Base-by-base conservation (phyloP, 2,797 vertebrate genomes). In the Lepilemur septentrionalis region DNA sequence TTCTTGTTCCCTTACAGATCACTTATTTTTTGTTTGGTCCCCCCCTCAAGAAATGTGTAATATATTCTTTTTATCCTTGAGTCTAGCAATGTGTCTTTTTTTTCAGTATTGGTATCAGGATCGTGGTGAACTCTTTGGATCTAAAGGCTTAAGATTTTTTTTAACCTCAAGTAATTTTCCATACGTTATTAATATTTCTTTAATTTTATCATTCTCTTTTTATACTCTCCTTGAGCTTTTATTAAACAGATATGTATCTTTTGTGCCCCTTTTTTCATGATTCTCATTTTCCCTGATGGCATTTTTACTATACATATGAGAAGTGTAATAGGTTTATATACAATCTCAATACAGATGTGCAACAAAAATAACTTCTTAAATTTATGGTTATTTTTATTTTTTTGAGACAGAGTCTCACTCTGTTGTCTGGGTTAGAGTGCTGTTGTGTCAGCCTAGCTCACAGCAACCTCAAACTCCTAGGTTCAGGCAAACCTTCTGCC, bases 291-390 rank as follows among this genome's bases (percentile, higher is more conserved):
- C 6, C 5, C 41, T 43, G 14, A n/a, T 85, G 67, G 20, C 48
- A 76, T 46, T 95, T 92, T 73, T 91, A 30, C 61, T 91, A 38
- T 76, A 28, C n/a, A 48, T 78, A 91, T 91, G 23, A 20, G 55
- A 79, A 63, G 5, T 70, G 5, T 70, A 76, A 75, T 15, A 46
- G 69, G 50, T 95, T 89, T 59, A 50, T 43, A 81, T 76, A 82
- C 11, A 38, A 10, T 84, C 17, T 73, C 28, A 57, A 48, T 48
- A 70, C 18, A 84, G 41, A 30, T 89, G 17, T 70, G 46, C 6
- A 70, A 76, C 46, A 89, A 78, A 95, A 95, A 81, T 81, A 93
- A 76, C 52, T 30, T 65, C 84, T 46, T 90, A 95, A 87, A 67
- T 65, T 57, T 93, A 38, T 38, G 38, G 38, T 38, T 38, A 38